phyloP scores from a whole-genome alignment of 2,797 vertebrate genomes.

The Eulemur rubriventer region DNA sequence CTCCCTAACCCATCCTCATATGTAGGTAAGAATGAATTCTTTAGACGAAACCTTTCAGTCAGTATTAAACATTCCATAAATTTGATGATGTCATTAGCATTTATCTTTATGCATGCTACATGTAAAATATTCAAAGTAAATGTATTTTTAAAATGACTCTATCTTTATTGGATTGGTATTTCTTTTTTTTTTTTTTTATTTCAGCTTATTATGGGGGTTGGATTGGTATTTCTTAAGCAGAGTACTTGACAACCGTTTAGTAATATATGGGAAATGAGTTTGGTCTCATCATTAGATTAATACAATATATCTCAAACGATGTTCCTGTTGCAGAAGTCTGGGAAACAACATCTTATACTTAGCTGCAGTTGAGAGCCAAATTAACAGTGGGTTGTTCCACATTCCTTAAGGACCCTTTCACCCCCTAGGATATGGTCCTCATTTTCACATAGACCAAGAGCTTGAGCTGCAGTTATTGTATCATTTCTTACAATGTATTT shows the following conservation, averaged over 20 bases:
- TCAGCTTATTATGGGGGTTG: not conserved
- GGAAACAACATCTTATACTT: not conserved
- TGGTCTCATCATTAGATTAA: not conserved
- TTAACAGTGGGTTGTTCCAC: not conserved
- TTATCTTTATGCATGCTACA: conserved; percentile 12
- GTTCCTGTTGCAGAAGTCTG: not conserved
- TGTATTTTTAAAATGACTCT: conserved; percentile 16
- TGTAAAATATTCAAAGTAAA: conserved; percentile 12
- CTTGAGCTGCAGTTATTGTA: not conserved
- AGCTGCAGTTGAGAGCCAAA: not conserved
- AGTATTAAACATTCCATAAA: conserved; percentile 37
- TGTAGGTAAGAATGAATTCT: conserved; percentile 11
- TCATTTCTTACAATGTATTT: conserved; percentile 20
- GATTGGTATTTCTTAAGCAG: not conserved
- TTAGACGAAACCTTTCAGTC: conserved; percentile 23
- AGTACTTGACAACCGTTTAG: not conserved
- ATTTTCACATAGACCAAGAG: conserved; percentile 5
- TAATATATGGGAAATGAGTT: not conserved
- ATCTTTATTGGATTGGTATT: conserved; percentile 16
- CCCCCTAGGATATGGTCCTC: not conserved
- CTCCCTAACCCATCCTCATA: not conserved
- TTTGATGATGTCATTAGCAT: not conserved
- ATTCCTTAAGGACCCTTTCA: not conserved
- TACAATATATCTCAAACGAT: not conserved
- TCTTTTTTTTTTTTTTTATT: not conserved